A percentile compares a stretch with the other conserved stretches of the same genome.
phyloP scores from a whole-genome alignment of 2,113 vertebrate genomes.

The Passer domesticus region DNA sequence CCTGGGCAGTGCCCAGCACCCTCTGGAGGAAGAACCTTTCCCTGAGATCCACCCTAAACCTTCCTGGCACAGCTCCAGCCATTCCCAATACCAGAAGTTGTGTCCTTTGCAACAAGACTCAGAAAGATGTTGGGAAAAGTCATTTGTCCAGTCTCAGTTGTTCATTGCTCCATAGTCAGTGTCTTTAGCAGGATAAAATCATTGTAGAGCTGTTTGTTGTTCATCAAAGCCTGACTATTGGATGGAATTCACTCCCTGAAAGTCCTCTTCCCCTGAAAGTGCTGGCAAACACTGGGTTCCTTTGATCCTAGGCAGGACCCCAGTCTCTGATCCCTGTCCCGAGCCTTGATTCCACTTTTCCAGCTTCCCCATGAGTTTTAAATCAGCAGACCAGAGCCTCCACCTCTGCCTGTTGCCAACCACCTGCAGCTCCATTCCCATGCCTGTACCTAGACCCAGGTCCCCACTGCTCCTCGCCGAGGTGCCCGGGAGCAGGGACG shows the following conservation, averaged over 20 bases:
- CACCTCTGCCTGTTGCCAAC: neutral
- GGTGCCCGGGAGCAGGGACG: neutral
- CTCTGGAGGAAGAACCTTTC: neutral
- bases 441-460: neutral
- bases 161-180: neutral
- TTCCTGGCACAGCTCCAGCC: neutral
- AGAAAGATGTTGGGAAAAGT: neutral
- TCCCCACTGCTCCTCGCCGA: fast-evolving
- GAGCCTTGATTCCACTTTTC: neutral
- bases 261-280: conserved; percentile 17
- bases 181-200: neutral
- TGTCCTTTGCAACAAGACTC: neutral
- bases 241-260: conserved; percentile 16
- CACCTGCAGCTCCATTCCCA: neutral
- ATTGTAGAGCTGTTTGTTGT: neutral
- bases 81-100: neutral
- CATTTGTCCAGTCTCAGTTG: neutral
- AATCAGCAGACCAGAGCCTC: neutral
- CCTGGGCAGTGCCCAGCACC: neutral
- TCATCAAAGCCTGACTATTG: neutral
- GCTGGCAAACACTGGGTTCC: neutral
- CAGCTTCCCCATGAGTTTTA: neutral
- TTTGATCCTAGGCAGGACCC: neutral
- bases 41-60: fast-evolving
- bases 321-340: neutral